Conservation (phyloP, 2,888 invertebrate species). For the Diogma glabrata region DNA sequence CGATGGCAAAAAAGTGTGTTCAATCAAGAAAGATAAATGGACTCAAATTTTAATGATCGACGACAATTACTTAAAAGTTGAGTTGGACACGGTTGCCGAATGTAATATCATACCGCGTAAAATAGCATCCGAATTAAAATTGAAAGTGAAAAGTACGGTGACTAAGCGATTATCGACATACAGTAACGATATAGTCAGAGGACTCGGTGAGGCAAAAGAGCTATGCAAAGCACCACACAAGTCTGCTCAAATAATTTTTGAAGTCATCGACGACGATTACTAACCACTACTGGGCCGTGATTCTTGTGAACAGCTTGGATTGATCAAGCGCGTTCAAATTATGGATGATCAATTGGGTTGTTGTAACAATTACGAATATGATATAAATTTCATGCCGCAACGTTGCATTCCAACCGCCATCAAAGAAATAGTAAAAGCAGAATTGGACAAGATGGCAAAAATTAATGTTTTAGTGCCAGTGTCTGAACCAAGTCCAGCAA, state of each 20-base stretch:
- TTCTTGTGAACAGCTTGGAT: neutral
- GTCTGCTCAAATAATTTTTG: neutral
- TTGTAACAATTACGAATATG: too few relatives aligned
- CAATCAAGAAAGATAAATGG: constrained; percentile 1
- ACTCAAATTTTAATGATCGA: neutral
- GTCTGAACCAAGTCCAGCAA: neutral
- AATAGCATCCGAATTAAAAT: neutral
- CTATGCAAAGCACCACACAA: neutral
- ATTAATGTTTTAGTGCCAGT: neutral
- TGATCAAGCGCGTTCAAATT: too few relatives aligned
- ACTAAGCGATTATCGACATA: neutral
- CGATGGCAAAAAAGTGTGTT: neutral
- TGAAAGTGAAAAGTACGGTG: too few relatives aligned
- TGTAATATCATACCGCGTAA: neutral
- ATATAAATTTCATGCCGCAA: neutral
- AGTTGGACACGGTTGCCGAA: neutral
- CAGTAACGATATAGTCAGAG: neutral
- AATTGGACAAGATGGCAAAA: neutral
- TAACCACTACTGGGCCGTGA: too few relatives aligned
- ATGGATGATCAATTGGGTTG: too few relatives aligned
- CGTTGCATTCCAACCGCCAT: neutral
- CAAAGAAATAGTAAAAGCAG: too few relatives aligned
- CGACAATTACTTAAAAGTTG: too few relatives aligned
- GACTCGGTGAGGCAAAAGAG: neutral
- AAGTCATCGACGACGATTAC: neutral